Percentiles rank a stretch among this genome's conserved stretches.
Evolutionary conservation across 2,888 invertebrate genomes (phyloP).

Genomic region (Calameuta pallipes): DNA sequence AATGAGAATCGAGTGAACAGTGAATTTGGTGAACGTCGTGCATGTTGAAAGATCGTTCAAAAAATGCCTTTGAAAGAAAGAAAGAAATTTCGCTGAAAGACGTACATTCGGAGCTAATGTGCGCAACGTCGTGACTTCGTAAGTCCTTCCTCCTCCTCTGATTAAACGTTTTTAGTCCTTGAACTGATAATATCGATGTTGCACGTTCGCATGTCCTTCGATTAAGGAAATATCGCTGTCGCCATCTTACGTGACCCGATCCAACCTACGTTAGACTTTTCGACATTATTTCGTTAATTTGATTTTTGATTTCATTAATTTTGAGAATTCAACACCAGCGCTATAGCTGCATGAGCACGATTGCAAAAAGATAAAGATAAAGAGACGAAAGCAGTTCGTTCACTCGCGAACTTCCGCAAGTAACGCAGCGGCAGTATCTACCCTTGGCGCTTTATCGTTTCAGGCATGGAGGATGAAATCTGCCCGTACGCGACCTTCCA

Average conservation of each 20-base stretch:
- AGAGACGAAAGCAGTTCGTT: not conserved
- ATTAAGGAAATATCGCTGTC: too few relatives aligned
- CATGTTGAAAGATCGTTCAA: too few relatives aligned
- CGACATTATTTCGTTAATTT: too few relatives aligned
- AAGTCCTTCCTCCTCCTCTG: conserved; percentile 38
- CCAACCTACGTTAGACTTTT: too few relatives aligned
- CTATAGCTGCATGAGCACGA: too few relatives aligned
- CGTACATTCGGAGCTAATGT: conserved; percentile 36
- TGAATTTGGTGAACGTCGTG: too few relatives aligned
- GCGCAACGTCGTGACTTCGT: conserved; percentile 38
- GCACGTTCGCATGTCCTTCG: conserved; percentile 50
- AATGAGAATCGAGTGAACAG: too few relatives aligned
- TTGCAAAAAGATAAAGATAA: not conserved
- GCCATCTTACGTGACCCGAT: too few relatives aligned
- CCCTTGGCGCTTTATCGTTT: conserved; percentile 47
- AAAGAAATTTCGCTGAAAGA: conserved; percentile 23
- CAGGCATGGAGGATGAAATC: conserved; percentile 96
- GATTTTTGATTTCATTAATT: too few relatives aligned
- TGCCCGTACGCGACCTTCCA: conserved; percentile 98
- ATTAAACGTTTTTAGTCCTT: conserved; percentile 23
- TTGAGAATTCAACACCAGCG: too few relatives aligned
- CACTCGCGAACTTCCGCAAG: not conserved
- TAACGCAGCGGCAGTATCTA: conserved; percentile 46
- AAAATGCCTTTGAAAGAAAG: too few relatives aligned
- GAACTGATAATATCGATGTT: conserved; percentile 36